Evolutionary conservation across 2,888 invertebrate species (phyloP), one percentile per base, ranked within the genome.

Genomic region (Cataglyphis livida): DNA sequence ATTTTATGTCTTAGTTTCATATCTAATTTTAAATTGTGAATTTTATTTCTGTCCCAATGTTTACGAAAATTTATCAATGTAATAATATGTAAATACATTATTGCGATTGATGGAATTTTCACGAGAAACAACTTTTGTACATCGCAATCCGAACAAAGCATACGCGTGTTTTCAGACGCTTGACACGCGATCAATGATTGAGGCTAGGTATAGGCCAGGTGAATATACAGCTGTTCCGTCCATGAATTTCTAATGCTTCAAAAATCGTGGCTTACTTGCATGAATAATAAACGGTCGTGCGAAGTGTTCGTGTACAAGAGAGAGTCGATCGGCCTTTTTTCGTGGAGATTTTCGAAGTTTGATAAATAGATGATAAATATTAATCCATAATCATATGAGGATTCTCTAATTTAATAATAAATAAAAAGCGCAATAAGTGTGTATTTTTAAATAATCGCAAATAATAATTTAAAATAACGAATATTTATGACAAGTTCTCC

Each of bases 191-290:
- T 83, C 65, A 59, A 81, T 70, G 74, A 70, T 73, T 71, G 82
- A 61, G 38, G 66, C 57, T 78, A 76, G 78, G 57, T 82, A 76
- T 64, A 61, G 28, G 59, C 82, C 84, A 84, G 84, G 73, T 84
- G 82, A 82, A 82, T 62, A 41, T 65, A 75, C 84, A 84, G 84
- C 84, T 84, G 84, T 84, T 71, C 66, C 64, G 15, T 62, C 65
- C 64, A 70, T 82, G 54, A 84, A 82, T 82, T 64, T 84, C 65
- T 82, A 82, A 82, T 75, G 54, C 59, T 54, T 76, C 48, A 82
- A 75, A 84, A 84, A 84, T 84, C 84, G 57, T 41, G 41, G 41
- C 64, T 61, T 75, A 66, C 66, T 66, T 44, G 57, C 57, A 57
- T 73, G 38, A 65, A 73, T 54, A 74, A 74, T 62, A 62, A 66